Evolutionary conservation across 2,888 invertebrate genomes (phyloP), one percentile per base, ranked within the genome.

Genomic region (Tyria jacobaeae): DNA sequence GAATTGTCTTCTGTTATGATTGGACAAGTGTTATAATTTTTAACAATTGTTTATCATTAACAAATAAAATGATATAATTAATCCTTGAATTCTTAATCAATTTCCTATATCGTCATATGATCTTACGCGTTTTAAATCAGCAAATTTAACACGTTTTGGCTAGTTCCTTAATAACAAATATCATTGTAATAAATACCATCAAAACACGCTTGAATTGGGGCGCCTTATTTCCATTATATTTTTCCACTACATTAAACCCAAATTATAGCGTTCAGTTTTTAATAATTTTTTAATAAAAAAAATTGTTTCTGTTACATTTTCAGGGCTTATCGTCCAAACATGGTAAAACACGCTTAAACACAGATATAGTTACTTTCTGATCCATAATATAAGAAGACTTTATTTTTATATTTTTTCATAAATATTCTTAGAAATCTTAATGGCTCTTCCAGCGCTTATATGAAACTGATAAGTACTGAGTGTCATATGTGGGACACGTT

Each of bases 401-500:
- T n/a, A n/a, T n/a, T n/a, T n/a, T n/a, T n/a, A n/a, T n/a, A n/a
- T n/a, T 24, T 49, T n/a, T 6, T 27, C 27, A 0, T 14, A 41
- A n/a, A 49, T 21, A 49, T 21, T 24, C 10, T 21, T 59, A 14
- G 15, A 54, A 17, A 44, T 31, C n/a, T 41, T 14, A 12, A 49
- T 52, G 51, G 15, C 57, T 21, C 60, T 57, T 60, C 64, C 51
- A 64, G 64, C 34, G 15, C 15, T 9, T 57, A 10, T 53, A 57
- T 50, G 25, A 70, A 75, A 71, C 50, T 59, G 47, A 60, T 60
- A 64, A 57, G 60, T 56, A 56, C 50, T 21, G 34, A 39, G 10
- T 71, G 71, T 76, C 71, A 76, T 73, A 71, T 64, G 55, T 76
- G 62, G 75, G 71, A 56, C 65, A 74, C 75, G 69, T 62, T 75